Evolutionary conservation across 2,113 vertebrate species (phyloP), one percentile per base, ranked within the genome.

Genomic region (Chamaetylas fuelleborni): DNA sequence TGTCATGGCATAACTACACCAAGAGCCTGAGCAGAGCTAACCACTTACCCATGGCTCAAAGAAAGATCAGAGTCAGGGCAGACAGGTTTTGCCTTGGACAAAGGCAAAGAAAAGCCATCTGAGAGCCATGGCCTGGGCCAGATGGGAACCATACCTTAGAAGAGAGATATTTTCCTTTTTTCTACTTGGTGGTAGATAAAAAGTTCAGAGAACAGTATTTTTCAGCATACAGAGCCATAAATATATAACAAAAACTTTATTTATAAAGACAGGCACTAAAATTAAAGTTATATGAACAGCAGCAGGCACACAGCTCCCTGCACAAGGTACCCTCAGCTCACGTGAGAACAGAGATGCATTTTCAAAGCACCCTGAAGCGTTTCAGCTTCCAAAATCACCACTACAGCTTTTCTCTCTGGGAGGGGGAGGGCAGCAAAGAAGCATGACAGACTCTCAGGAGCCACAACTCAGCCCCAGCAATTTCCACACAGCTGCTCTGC

Each of bases 401-500:
- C 28, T 62, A 47, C 56, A 60, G 51, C 65, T 67, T 71, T 76
- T 36, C 40, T 51, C 26, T 42, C 26, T 12, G 22, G 33, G 29
- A 87, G 23, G 11, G 15, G 50, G 71, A 54, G 58, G 51, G 51
- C 58, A 81, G 60, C 60, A 93, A 83, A 83, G 14, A 54, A 80
- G 48, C 40, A 66, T 43, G n/a, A 78, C 85, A 92, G 93, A 93
- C 76, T 96, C 61, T 61, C 71, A 70, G 87, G 90, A 95, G 85
- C 79, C 90, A 54, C 3, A 0, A n/a, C 71, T 77, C 74, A 92
- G 87, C 53, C 53, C 2, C 1, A 70, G 81, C 12, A 1, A 83
- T 81, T 92, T 93, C 58, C 90, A 91, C 9, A 5, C 93, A 93
- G 94, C 96, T 96, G 93, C 78, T 94, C 71, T 53, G 34, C 67